phyloP scores from a whole-genome alignment of 2,888 invertebrate species.

The Spisula solida region DNA sequence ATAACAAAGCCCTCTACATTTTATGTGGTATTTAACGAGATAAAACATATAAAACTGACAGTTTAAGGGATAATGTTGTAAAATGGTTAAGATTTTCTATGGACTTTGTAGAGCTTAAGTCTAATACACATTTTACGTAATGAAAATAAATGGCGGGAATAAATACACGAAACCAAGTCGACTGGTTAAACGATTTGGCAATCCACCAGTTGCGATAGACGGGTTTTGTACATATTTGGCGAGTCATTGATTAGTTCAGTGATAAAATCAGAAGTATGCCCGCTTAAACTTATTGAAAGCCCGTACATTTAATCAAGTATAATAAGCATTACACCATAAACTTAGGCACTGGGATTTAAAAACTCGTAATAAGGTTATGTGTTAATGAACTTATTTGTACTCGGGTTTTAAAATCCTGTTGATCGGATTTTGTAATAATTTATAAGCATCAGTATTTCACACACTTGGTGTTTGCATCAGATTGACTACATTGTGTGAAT shows the following conservation, averaged over 20 bases:
- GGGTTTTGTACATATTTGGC: conserved; percentile 56
- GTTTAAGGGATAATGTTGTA: background rate
- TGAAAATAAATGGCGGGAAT: conserved; percentile 39
- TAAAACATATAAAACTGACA: conserved; percentile 9
- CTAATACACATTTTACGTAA: background rate
- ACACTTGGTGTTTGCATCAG: conserved; percentile 7
- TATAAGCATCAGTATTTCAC: background rate
- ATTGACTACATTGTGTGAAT: conserved; percentile 21
- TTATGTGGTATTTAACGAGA: background rate
- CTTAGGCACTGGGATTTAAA: conserved; percentile 16
- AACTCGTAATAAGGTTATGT: conserved; percentile 40
- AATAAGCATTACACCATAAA: conserved; percentile 48
- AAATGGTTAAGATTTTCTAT: conserved; percentile 1
- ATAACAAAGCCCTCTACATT: background rate
- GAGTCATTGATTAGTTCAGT: conserved; percentile 48
- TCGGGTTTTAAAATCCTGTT: background rate
- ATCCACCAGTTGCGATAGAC: conserved; percentile 55
- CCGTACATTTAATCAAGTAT: conserved; percentile 51
- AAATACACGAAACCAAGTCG: conserved; percentile 21
- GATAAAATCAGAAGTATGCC: conserved; percentile 56
- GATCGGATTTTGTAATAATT: conserved; percentile 9
- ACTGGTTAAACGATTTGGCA: conserved; percentile 51
- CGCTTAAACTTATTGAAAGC: conserved; percentile 46
- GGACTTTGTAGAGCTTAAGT: background rate
- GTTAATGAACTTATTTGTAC: background rate